Evolutionary conservation across 2,797 vertebrate species (phyloP), one percentile per base, ranked within the genome.

Genomic region (Fundulus diaphanus): DNA sequence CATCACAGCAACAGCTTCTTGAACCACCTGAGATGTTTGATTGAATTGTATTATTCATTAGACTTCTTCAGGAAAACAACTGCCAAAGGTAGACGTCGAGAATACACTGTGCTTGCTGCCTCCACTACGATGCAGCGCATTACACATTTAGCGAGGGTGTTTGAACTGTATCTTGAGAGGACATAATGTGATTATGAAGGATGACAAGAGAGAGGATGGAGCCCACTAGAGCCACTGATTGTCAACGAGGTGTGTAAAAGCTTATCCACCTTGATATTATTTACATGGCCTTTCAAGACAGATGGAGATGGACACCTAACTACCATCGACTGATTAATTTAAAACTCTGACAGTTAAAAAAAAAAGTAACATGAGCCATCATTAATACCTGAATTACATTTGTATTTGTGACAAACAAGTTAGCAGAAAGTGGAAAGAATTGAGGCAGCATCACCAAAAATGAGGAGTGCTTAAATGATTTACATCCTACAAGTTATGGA

Each of bases 161-260:
- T 74, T 81, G 79, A 87, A 85, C 79, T 84, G 82, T 68, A 88
- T 79, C 83, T 87, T 81, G 76, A 88, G 86, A 90, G 68, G 88
- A 75, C 81, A 76, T 83, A 83, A 89, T 82, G 80, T 78, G 80
- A 87, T 93, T 83, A 88, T 90, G 82, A 87, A 85, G 84, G 76
- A 88, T 74, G 75, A 79, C 27, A 27, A 54, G 74, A 67, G 76
- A 42, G 76, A 35, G 3, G n/a, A 31, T 16, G 29, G n/a, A 75
- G 71, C 33, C 46, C 80, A 78, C 68, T 12, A 22, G 85, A 82
- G 84, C 13, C 37, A 54, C 49, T 27, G 65, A 54, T 79, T 73
- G 84, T 90, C 89, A 89, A 81, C 54, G 52, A 83, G 78, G 82
- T 92, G 88, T 80, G 84, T 86, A 84, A 91, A 88, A 85, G 84